Conservation (phyloP, 1,140 invertebrate genomes). For the Pemphigus obesinymphae region DNA sequence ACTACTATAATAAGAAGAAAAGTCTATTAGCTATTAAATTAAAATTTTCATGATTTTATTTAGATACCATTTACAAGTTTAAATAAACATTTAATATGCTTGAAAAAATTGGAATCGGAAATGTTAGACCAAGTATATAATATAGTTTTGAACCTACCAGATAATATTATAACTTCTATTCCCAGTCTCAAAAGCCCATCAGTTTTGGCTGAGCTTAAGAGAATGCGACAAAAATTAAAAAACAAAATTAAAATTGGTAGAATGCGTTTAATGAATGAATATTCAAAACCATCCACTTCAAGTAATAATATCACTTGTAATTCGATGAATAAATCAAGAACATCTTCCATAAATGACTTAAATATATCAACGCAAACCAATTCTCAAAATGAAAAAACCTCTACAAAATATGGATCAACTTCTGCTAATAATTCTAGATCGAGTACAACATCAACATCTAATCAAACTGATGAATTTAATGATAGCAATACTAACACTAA, state of each 20-base stretch:
- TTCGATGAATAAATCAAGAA: not conserved
- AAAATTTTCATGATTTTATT: not conserved
- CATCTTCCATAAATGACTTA: not conserved
- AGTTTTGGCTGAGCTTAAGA: not conserved
- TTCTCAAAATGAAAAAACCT: not conserved
- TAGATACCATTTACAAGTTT: slow-evolving; percentile 20
- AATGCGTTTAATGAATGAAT: not conserved
- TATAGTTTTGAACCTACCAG: slow-evolving; percentile 7
- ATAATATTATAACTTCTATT: not conserved
- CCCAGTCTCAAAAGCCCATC: not conserved
- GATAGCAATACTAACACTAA: not conserved
- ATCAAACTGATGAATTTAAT: not conserved
- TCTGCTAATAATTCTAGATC: not conserved
- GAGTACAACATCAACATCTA: not conserved
- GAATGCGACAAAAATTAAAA: slow-evolving; percentile 34
- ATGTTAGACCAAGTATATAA: slow-evolving; percentile 18
- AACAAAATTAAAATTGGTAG: slow-evolving; percentile 19
- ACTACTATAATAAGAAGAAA: no score
- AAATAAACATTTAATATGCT: not conserved
- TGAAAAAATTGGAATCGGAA: slow-evolving; percentile 17
- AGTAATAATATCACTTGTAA: not conserved
- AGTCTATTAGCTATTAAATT: not conserved
- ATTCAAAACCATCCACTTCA: not conserved
- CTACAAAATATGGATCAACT: not conserved
- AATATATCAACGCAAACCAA: not conserved